Evolutionary conservation across 2,888 invertebrate genomes (phyloP).

Genomic region (Apodemia hepburni): DNA sequence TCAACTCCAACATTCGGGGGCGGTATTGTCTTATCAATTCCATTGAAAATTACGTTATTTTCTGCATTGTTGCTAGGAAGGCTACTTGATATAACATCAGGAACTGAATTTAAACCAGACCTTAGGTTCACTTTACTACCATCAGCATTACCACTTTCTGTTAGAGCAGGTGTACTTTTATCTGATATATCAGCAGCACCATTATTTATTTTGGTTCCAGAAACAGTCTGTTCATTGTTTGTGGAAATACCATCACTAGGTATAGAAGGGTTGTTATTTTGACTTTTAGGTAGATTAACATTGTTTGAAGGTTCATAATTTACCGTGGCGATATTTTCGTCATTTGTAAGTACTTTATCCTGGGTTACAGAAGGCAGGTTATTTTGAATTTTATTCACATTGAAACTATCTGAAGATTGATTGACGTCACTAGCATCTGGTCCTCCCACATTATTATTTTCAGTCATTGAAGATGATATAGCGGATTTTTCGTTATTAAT

Average conservation of each 20-base stretch:
- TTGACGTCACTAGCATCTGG: neutral
- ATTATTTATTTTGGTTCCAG: no score
- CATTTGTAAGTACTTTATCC: neutral
- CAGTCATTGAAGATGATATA: neutral
- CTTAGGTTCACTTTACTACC: neutral
- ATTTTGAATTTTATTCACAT: neutral
- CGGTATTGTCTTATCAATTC: no score
- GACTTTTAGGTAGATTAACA: neutral
- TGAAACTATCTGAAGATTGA: neutral
- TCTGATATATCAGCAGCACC: no score
- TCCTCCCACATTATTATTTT: neutral
- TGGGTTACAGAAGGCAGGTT: neutral
- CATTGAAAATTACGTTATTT: no score
- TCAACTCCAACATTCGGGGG: no score
- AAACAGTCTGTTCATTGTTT: neutral
- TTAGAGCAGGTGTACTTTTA: neutral
- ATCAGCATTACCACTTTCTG: neutral
- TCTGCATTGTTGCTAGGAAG: no score
- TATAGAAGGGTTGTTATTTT: neutral
- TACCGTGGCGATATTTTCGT: neutral
- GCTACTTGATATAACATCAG: no score
- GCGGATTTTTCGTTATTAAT: neutral
- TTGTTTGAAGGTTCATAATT: neutral
- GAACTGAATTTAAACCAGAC: neutral
- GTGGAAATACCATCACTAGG: neutral